These are phyloP conservation scores for Chaetodon trifascialis DNA, from an alignment of 2,113 vertebrate species.

Conservation along the genomic window DNA sequence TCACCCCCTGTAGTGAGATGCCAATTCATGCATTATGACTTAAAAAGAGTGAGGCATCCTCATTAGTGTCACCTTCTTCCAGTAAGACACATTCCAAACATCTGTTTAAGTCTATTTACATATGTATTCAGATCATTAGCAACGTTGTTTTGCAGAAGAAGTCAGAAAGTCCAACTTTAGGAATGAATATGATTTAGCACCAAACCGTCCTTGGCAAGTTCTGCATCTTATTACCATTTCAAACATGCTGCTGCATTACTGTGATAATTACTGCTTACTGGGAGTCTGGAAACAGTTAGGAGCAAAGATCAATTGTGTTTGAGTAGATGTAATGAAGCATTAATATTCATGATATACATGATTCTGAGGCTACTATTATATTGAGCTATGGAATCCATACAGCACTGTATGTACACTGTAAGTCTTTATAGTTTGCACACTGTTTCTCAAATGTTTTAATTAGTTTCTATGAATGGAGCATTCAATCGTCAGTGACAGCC, in stretches of 20 bases:
- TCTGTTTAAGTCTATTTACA: constrained; percentile 5
- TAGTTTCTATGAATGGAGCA: background rate
- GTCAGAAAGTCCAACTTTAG: background rate
- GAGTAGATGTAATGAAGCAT: background rate
- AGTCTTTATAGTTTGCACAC: background rate
- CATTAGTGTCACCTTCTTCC: constrained; percentile 37
- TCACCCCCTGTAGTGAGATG: constrained; percentile 16
- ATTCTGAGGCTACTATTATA: background rate
- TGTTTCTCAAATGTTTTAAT: background rate
- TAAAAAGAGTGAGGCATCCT: constrained; percentile 9
- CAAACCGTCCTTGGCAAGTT: constrained; percentile 4
- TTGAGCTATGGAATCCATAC: background rate
- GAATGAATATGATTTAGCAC: background rate
- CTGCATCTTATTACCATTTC: constrained; percentile 43
- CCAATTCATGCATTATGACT: constrained; percentile 12
- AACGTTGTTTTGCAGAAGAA: background rate
- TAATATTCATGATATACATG: background rate
- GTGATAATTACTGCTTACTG: constrained; percentile 23
- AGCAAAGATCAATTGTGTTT: constrained; percentile 1
- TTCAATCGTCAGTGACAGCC: background rate
- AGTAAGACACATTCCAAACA: background rate
- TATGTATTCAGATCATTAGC: constrained; percentile 16
- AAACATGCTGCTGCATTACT: constrained; percentile 23
- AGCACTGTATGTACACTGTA: background rate
- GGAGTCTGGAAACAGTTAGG: constrained; percentile 24